Evolutionary conservation across 2,113 vertebrate genomes (phyloP).

Genomic region (Meles meles): DNA sequence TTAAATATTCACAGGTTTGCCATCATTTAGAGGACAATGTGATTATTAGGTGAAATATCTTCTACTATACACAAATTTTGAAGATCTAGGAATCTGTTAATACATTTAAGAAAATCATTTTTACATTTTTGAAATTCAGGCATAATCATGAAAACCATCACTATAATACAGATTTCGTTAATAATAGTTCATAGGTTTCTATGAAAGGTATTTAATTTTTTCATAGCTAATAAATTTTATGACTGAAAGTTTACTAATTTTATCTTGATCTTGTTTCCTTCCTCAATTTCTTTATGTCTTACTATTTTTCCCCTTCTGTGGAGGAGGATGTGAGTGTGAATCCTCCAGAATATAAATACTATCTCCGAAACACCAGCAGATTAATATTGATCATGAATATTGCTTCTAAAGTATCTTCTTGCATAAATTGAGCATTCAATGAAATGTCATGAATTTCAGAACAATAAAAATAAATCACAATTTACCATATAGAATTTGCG

Average conservation of each 20-base stretch:
- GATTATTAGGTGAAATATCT: slow-evolving; percentile 29
- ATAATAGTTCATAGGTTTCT: neutral
- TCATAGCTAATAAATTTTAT: neutral
- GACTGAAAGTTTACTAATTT: neutral
- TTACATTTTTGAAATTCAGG: neutral
- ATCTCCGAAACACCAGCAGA: neutral
- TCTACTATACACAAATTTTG: neutral
- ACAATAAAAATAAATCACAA: neutral
- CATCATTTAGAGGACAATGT: neutral
- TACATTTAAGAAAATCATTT: slow-evolving; percentile 22
- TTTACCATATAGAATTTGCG: neutral
- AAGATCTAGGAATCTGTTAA: neutral
- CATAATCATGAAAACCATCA: neutral
- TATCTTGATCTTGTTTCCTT: neutral
- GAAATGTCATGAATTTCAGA: neutral
- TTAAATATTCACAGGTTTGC: neutral
- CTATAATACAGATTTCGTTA: neutral
- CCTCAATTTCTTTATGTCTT: neutral
- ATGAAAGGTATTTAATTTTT: neutral
- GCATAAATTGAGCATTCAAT: neutral
- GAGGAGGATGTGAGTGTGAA: accelerated
- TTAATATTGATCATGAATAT: neutral
- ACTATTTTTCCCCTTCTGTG: neutral
- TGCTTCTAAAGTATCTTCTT: neutral
- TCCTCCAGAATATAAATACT: neutral